Evolutionary conservation across 2,113 vertebrate species (phyloP).

Genomic region (Hippolais icterina): DNA sequence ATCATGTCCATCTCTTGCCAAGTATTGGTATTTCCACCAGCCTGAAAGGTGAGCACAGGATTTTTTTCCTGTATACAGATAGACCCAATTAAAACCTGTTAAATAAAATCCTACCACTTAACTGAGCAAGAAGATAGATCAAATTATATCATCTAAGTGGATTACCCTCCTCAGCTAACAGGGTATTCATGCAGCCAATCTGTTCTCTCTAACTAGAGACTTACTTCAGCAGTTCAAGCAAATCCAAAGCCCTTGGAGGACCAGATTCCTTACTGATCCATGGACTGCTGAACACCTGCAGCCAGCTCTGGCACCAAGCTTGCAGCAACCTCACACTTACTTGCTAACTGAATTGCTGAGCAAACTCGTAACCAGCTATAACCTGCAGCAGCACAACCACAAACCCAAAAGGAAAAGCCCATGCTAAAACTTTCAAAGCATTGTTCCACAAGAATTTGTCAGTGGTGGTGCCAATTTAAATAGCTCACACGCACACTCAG

Average conservation of each 20-base stretch:
- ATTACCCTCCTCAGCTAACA: background rate
- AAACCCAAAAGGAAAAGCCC: background rate
- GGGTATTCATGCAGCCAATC: background rate
- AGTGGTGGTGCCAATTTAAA: constrained; percentile 28
- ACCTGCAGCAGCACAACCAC: background rate
- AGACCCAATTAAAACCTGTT: background rate
- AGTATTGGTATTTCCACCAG: background rate
- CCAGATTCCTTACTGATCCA: background rate
- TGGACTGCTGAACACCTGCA: background rate
- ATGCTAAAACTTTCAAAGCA: background rate
- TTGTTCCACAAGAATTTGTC: constrained; percentile 25
- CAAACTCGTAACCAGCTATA: background rate
- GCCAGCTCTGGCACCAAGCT: background rate
- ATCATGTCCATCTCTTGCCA: background rate
- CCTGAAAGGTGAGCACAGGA: background rate
- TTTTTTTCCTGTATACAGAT: background rate
- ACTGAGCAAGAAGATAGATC: background rate
- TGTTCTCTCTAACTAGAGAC: background rate
- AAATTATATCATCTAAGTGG: background rate
- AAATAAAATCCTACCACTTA: background rate
- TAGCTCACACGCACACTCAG: background rate
- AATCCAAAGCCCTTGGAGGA: background rate
- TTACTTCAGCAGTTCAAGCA: background rate
- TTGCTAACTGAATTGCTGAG: background rate
- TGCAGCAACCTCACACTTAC: background rate